Conservation (phyloP, 2,113 vertebrate genomes). For the Henicopernis longicauda region DNA sequence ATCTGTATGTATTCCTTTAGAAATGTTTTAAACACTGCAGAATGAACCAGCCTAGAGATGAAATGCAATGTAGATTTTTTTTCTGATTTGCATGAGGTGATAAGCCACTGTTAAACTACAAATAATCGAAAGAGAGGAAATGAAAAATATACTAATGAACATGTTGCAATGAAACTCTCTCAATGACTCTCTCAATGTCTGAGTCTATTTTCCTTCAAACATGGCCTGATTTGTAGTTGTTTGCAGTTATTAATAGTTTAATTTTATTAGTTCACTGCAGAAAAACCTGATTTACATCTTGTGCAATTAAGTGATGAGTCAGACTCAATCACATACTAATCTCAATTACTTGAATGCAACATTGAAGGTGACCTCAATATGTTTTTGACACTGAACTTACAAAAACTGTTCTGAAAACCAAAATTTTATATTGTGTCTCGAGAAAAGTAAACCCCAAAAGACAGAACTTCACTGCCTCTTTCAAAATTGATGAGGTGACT, state of each 20-base stretch:
- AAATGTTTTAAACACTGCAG: not conserved
- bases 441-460: not conserved
- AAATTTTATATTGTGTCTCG: not conserved
- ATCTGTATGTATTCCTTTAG: not conserved
- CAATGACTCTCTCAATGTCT: not conserved
- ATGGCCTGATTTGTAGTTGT: constrained; percentile 4
- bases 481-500: not conserved
- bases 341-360: not conserved
- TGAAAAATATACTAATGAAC: not conserved
- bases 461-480: not conserved
- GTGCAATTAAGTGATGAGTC: constrained; percentile 47
- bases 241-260: constrained; percentile 54
- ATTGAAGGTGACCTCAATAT: constrained; percentile 11
- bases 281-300: constrained; percentile 47
- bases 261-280: constrained; percentile 52
- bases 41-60: not conserved
- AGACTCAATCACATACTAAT: constrained; percentile 20
- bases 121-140: not conserved
- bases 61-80: not conserved
- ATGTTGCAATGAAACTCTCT: not conserved
- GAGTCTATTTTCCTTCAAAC: constrained; percentile 10
- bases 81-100: not conserved
- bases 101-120: not conserved
- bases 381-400: constrained; percentile 13
- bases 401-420: not conserved